These are phyloP conservation scores for Gadopsis marmoratus DNA, from an alignment of 2,797 vertebrate genomes.

Conservation along the genomic window DNA sequence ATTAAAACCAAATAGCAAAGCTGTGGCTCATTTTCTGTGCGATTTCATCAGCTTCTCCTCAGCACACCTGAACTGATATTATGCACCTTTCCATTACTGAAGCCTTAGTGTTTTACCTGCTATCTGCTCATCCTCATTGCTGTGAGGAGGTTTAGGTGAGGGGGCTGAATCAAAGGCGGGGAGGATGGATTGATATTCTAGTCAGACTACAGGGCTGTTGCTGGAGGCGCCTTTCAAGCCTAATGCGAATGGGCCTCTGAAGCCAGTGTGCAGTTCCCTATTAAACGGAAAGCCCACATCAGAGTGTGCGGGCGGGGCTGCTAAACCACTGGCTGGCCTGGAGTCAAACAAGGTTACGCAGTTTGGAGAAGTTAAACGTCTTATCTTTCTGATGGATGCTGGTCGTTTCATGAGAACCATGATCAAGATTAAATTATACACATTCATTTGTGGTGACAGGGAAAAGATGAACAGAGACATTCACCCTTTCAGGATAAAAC, in stretches of 20 bases:
- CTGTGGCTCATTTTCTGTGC: slow-evolving; percentile 3
- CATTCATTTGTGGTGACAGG: slow-evolving; percentile 22
- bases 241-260: slow-evolving; percentile 64
- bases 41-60: slow-evolving; percentile 18
- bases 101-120: slow-evolving; percentile 53
- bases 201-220: slow-evolving; percentile 69
- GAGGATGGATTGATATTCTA: slow-evolving; percentile 81
- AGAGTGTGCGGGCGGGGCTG: slow-evolving; percentile 31
- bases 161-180: slow-evolving; percentile 71
- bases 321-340: slow-evolving; percentile 36
- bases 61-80: slow-evolving; percentile 41
- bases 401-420: background rate
- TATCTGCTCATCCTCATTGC: slow-evolving; percentile 50
- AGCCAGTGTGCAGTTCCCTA: slow-evolving; percentile 53
- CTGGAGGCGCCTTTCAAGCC: slow-evolving; percentile 69
- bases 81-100: slow-evolving; percentile 32
- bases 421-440: slow-evolving; percentile 18
- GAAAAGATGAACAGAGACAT: slow-evolving; percentile 23
- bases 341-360: slow-evolving; percentile 58
- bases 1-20: background rate
- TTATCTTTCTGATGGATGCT: slow-evolving; percentile 33
- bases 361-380: slow-evolving; percentile 19
- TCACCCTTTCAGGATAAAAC: slow-evolving; percentile 31
- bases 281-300: slow-evolving; percentile 64
- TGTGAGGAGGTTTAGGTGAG: slow-evolving; percentile 48